These are phyloP conservation scores for Actinostola sp. DNA, from an alignment of 92 coral and sea anemone genomes.

Conservation along the genomic window DNA sequence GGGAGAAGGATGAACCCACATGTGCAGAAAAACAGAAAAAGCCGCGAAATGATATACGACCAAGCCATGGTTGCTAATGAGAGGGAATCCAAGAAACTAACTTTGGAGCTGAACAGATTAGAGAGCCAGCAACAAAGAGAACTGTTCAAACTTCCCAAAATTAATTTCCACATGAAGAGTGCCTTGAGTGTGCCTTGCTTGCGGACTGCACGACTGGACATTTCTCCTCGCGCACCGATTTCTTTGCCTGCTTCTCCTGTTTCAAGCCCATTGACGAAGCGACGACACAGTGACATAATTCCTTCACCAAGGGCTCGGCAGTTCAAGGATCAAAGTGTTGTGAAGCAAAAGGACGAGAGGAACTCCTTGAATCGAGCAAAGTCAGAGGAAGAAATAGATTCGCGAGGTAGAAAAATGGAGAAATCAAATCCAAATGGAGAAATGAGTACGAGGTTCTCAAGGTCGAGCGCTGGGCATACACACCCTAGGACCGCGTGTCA, in stretches of 20 bases:
- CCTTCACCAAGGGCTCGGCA: conserved; percentile 12
- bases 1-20: conserved; percentile 10
- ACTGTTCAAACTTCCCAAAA: conserved; percentile 11
- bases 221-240: neutral
- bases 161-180: conserved; percentile 9
- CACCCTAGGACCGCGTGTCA: too few relatives aligned
- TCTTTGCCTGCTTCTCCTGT: conserved; percentile 26
- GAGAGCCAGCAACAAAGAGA: conserved; percentile 26
- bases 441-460: too few relatives aligned
- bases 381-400: conserved; percentile 6
- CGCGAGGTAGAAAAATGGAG: too few relatives aligned
- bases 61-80: conserved; percentile 22
- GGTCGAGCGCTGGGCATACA: too few relatives aligned
- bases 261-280: conserved; percentile 10
- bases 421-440: too few relatives aligned
- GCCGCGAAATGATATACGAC: conserved; percentile 21
- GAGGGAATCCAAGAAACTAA: conserved; percentile 13
- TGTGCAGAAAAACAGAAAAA: conserved; percentile 13
- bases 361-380: neutral
- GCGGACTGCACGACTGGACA: neutral
- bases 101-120: conserved; percentile 2
- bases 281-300: conserved; percentile 15
- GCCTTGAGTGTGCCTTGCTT: conserved; percentile 21
- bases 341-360: neutral
- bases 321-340: neutral